Percentiles rank a stretch among this genome's conserved stretches.
These are phyloP conservation scores for Drosophila micromelanica DNA, from an alignment of 1,140 invertebrate genomes.

Conservation along the genomic window DNA sequence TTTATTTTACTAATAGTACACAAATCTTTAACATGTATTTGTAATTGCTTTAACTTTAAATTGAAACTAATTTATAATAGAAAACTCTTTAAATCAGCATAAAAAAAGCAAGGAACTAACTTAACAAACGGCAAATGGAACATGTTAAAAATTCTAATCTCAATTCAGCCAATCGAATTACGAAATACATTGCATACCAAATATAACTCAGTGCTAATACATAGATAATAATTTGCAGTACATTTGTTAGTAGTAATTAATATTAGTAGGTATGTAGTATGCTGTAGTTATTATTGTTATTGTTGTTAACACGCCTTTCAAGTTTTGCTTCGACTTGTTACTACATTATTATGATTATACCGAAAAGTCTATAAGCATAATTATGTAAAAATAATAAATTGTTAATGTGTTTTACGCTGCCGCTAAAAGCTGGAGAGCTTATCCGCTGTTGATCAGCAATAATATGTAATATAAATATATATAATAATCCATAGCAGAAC, in stretches of 20 bases:
- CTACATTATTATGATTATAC: constrained; percentile 64
- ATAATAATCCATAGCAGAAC: constrained; percentile 35
- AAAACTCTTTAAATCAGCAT: constrained; percentile 18
- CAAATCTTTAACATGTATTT: constrained; percentile 58
- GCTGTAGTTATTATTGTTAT: constrained; percentile 73
- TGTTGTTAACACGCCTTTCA: constrained; percentile 65
- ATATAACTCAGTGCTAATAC: constrained; percentile 74
- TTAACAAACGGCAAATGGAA: constrained; percentile 42
- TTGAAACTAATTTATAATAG: constrained; percentile 32
- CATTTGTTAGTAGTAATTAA: constrained; percentile 55
- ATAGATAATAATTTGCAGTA: constrained; percentile 55
- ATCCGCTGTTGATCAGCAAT: constrained; percentile 25
- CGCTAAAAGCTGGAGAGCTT: constrained; percentile 14
- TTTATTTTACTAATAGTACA: constrained; percentile 46
- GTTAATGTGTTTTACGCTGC: constrained; percentile 16
- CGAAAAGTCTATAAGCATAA: constrained; percentile 62
- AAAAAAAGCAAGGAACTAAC: constrained; percentile 54
- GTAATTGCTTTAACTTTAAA: constrained; percentile 27
- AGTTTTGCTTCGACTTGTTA: constrained; percentile 60
- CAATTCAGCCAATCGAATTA: constrained; percentile 58
- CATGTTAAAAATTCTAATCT: constrained; percentile 46
- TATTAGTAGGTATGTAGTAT: constrained; percentile 56
- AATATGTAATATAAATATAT: constrained; percentile 36
- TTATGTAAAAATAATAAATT: constrained; percentile 75
- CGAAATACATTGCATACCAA: constrained; percentile 40